phyloP scores from a whole-genome alignment of 1,140 invertebrate genomes.

The Drosophila grimshawi region DNA sequence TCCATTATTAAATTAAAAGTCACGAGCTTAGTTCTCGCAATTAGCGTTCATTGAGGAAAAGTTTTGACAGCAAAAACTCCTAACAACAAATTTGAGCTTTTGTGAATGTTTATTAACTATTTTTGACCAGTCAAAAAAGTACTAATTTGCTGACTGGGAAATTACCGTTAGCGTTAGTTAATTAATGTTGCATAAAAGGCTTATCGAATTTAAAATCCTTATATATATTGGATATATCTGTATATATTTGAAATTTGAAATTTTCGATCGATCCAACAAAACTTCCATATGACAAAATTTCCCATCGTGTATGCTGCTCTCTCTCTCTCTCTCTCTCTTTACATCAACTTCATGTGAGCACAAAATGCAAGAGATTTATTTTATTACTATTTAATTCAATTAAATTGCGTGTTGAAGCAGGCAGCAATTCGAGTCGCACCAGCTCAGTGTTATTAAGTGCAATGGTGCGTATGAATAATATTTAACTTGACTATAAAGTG shows the following conservation, averaged over 20 bases:
- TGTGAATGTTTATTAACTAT: not conserved
- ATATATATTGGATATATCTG: no score
- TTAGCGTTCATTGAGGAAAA: not conserved
- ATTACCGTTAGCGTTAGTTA: no score
- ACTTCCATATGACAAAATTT: no score
- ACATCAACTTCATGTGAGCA: not conserved
- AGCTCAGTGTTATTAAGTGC: constrained; percentile 64
- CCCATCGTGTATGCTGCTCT: no score
- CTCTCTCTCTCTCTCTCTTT: not conserved
- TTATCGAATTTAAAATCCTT: no score
- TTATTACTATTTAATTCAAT: constrained; percentile 65
- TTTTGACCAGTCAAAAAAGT: not conserved
- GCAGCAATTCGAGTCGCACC: constrained; percentile 28
- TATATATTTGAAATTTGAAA: no score
- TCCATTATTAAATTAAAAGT: not conserved
- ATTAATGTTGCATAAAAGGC: no score
- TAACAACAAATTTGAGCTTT: not conserved
- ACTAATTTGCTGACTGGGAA: not conserved
- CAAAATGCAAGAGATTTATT: constrained; percentile 65
- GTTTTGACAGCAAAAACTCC: not conserved
- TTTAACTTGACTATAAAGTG: constrained; percentile 61
- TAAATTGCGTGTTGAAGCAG: constrained; percentile 42
- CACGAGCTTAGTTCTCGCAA: not conserved
- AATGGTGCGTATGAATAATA: constrained; percentile 77
- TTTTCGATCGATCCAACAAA: no score